A percentile compares a stretch with the other conserved stretches of the same genome.
These are phyloP conservation scores for Belgica antarctica DNA, from an alignment of 2,888 invertebrate genomes.

Conservation along the genomic window DNA sequence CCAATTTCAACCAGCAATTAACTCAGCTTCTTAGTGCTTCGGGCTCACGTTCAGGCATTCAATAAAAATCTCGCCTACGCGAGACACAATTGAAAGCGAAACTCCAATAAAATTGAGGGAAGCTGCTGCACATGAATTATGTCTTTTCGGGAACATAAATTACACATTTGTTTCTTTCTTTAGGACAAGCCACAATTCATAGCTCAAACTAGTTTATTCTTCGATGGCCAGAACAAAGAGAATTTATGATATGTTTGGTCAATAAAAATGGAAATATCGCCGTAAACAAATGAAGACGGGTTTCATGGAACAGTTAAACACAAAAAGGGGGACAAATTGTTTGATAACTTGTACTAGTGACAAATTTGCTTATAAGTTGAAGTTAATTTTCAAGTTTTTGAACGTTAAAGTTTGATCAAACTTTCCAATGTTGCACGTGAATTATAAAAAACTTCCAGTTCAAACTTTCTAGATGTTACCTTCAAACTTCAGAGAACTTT, in stretches of 20 bases:
- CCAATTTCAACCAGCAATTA: not conserved
- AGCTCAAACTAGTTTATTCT: constrained; percentile 14
- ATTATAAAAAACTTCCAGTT: no score
- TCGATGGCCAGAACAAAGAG: not conserved
- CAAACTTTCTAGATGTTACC: no score
- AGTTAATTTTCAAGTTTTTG: no score
- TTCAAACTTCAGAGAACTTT: not conserved
- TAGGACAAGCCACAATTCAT: not conserved
- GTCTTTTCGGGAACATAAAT: not conserved
- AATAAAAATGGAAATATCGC: constrained; percentile 9
- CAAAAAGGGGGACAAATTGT: no score
- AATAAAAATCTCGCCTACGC: not conserved
- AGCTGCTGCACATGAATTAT: no score
- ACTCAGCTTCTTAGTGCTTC: not conserved
- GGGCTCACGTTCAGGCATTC: not conserved
- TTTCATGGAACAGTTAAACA: no score
- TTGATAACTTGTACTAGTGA: no score
- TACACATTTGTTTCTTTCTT: not conserved
- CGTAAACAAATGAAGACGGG: not conserved
- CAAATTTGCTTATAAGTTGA: no score
- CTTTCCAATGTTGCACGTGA: no score
- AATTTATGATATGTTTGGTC: constrained; percentile 7
- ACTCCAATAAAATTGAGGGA: constrained; percentile 12
- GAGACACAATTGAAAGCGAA: not conserved
- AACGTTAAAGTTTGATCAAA: not conserved